Evolutionary conservation across 2,113 vertebrate genomes (phyloP).

Genomic region (Microcebus jonahi): DNA sequence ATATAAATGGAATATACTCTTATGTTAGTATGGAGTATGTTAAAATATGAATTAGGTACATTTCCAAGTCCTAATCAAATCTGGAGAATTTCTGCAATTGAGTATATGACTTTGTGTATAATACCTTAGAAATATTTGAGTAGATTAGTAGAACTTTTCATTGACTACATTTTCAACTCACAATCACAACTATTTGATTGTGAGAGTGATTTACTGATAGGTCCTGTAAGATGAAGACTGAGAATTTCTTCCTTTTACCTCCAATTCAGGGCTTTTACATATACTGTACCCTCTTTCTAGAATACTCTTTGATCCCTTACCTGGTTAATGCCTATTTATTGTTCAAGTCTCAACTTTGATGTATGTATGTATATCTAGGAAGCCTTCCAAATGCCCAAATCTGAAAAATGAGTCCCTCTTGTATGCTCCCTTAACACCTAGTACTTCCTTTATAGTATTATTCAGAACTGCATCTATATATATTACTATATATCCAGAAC

Average conservation of each 20-base stretch:
- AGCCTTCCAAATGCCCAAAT: neutral
- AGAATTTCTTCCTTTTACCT: neutral
- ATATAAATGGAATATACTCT: neutral
- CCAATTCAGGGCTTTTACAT: neutral
- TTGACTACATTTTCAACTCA: neutral
- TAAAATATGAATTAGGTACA: neutral
- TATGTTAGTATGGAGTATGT: neutral
- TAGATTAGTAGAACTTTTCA: neutral
- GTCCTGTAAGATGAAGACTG: neutral
- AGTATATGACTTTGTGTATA: neutral
- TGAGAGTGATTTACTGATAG: neutral
- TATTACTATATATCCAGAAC: neutral
- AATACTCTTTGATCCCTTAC: neutral
- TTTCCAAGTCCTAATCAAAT: neutral
- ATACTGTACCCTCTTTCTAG: neutral
- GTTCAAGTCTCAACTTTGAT: neutral
- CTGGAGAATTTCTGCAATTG: neutral
- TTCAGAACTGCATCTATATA: neutral
- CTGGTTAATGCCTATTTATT: neutral
- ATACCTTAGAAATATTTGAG: neutral
- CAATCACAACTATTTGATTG: neutral
- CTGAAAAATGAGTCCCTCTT: neutral
- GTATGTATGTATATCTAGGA: neutral
- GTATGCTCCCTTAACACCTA: neutral
- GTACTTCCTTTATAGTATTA: neutral